A percentile compares a stretch with the other conserved stretches of the same genome.
These are phyloP conservation scores for Drosophila sordidula DNA, from an alignment of 2,888 invertebrate species.

Conservation along the genomic window DNA sequence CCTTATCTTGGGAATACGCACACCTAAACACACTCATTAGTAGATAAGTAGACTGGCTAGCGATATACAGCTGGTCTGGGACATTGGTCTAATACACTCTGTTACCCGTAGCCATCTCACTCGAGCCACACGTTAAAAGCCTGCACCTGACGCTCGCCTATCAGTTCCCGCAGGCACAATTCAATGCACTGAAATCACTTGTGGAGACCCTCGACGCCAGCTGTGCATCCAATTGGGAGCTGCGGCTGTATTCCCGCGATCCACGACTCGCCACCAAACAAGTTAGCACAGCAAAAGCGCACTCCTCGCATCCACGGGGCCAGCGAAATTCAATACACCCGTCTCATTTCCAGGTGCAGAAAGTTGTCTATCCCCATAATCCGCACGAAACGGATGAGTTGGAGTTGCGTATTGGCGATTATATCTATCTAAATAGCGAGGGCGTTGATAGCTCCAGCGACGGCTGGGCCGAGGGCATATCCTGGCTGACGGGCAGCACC, in stretches of 20 bases:
- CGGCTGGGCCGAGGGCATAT: constrained; percentile 93
- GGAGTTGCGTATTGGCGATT: constrained; percentile 94
- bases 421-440: constrained; percentile 92
- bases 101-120: constrained; percentile 87
- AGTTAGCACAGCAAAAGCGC: constrained; percentile 80
- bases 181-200: constrained; percentile 89
- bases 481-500: constrained; percentile 87
- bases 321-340: neutral
- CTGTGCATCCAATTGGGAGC: constrained; percentile 91
- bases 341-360: constrained; percentile 87
- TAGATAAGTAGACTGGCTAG: constrained; percentile 12
- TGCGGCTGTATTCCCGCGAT: constrained; percentile 94
- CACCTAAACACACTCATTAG: neutral
- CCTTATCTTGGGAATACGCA: constrained; percentile 6
- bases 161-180: constrained; percentile 91
- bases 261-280: constrained; percentile 90
- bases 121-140: constrained; percentile 93
- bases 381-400: constrained; percentile 93
- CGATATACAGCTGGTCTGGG: constrained; percentile 34
- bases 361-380: constrained; percentile 91
- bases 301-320: constrained; percentile 5
- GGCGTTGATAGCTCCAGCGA: constrained; percentile 91
- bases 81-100: constrained; percentile 56
- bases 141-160: constrained; percentile 95
- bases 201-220: constrained; percentile 90